Conservation (phyloP, 2,113 vertebrate genomes). For the Glaucidium brasilianum region DNA sequence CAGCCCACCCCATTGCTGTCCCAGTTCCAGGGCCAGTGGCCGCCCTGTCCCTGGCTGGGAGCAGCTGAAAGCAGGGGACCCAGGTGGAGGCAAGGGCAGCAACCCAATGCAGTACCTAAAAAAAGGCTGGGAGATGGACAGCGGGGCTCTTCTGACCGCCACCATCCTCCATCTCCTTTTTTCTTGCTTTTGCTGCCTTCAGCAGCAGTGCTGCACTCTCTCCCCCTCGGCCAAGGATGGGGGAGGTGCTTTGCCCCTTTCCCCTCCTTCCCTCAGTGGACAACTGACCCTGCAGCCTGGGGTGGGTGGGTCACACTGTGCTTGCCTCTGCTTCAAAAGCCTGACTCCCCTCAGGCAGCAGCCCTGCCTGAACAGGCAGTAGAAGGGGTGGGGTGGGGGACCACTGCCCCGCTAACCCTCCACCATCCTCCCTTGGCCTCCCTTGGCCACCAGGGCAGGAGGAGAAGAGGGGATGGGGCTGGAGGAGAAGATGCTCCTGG, state of each 20-base stretch:
- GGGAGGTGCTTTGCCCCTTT: background rate
- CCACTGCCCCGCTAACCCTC: background rate
- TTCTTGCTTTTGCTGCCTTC: background rate
- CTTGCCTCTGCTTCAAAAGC: background rate
- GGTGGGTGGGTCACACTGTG: background rate
- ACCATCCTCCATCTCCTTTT: background rate
- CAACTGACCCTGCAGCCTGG: rapidly evolving
- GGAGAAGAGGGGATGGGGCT: background rate
- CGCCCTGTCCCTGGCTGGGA: background rate
- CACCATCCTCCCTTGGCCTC: background rate
- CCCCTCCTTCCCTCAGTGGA: background rate
- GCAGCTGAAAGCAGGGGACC: background rate
- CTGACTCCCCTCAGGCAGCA: background rate
- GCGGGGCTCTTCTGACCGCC: background rate
- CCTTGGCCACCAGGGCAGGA: background rate
- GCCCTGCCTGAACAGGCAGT: background rate
- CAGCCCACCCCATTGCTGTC: background rate
- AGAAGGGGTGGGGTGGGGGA: background rate
- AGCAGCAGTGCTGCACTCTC: background rate
- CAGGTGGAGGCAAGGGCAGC: background rate
- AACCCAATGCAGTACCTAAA: background rate
- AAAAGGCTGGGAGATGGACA: background rate
- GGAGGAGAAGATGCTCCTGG: background rate
- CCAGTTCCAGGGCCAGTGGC: background rate
- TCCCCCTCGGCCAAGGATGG: background rate